These are phyloP conservation scores for Aythya baeri DNA, from an alignment of 2,113 vertebrate genomes.

Conservation along the genomic window DNA sequence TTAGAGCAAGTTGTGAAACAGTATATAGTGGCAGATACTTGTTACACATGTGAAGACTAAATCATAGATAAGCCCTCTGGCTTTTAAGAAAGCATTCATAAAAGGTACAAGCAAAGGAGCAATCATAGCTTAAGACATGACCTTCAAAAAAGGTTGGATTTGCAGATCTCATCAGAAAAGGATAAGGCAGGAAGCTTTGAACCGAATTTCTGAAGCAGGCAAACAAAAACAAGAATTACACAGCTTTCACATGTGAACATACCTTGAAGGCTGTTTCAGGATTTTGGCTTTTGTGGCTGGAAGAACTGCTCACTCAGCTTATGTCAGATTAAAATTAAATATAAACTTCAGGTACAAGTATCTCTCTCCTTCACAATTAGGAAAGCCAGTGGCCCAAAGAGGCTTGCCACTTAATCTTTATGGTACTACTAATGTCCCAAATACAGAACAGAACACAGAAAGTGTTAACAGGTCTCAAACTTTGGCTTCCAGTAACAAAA, in stretches of 20 bases:
- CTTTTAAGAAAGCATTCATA: not conserved
- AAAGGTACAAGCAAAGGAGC: not conserved
- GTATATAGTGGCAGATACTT: not conserved
- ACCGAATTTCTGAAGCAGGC: not conserved
- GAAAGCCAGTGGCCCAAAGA: not conserved
- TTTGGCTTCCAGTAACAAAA: not conserved
- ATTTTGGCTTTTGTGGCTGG: not conserved
- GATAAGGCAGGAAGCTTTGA: not conserved
- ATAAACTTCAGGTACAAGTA: not conserved
- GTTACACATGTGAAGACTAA: rapidly evolving
- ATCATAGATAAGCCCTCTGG: not conserved
- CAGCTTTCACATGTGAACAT: not conserved
- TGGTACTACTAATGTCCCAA: not conserved
- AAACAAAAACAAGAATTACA: not conserved
- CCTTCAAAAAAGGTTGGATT: not conserved
- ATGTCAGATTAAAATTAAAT: not conserved
- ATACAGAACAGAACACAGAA: not conserved
- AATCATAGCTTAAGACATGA: not conserved
- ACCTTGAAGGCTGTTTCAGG: not conserved
- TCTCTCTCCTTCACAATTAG: not conserved
- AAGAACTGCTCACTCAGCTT: constrained; percentile 33
- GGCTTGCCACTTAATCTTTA: not conserved
- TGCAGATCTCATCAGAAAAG: not conserved
- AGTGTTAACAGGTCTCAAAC: not conserved
- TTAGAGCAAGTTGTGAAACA: not conserved